Evolutionary conservation across 1,140 invertebrate species (phyloP), one percentile per base, ranked within the genome.

Genomic region (Goniozus legneri): DNA sequence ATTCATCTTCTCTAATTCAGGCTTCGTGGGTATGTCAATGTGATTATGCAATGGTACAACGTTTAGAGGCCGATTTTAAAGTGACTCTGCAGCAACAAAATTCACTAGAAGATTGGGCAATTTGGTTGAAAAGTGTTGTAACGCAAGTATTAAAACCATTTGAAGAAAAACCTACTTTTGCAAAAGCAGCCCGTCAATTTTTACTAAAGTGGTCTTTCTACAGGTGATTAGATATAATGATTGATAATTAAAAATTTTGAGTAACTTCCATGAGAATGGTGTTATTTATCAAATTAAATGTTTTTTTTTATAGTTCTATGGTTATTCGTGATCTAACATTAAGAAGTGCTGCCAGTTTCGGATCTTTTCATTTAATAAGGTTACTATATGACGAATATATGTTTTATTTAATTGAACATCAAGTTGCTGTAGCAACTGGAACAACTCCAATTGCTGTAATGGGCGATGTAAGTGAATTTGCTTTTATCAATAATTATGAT

Each of bases 201-300:
- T 80, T 99, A 45, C 83, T 98, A 24, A 97, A 98, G 77, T 99
- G 97, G 97, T 97, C 92, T 47, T 99, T 98, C 81, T 99, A 98
- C 76, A 95, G 91, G 84, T 91, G 76, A 44, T 38, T 41, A 30
- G 51, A n/a, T n/a, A 40, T 14, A 40, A 40, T 27, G 4, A 6
- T 27, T 27, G 24, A 6, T 27, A 27, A 6, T 4, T 27, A 37
- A 39, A 16, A 43, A 18, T 35, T 36, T 34, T 27, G 10, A 6
- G 4, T 27, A 6, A 27, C 24, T 27, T n/a, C 24, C 4, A 27
- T 10, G 10, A 27, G 10, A 6, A 27, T 6, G 24, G 10, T 32
- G n/a, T 27, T n/a, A 21, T 12, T 15, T 27, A 27, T 6, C 24
- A 27, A 27, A 24, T 27, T 48, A 8, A 38, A 46, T 33, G 24